These are phyloP conservation scores for Agrotis puta DNA, from an alignment of 2,888 invertebrate genomes.

Conservation along the genomic window DNA sequence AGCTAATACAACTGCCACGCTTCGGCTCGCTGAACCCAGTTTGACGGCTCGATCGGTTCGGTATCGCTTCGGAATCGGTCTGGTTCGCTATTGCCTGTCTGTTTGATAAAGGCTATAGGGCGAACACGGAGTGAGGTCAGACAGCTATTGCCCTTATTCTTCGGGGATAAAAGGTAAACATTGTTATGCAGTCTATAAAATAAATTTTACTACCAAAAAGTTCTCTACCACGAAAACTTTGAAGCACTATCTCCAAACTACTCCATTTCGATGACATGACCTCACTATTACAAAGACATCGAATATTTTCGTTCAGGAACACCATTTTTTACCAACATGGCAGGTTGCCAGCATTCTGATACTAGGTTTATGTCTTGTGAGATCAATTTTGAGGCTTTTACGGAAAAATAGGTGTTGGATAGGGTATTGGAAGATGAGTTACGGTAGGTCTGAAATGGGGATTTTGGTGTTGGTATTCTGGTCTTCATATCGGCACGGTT, in stretches of 20 bases:
- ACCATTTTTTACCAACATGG: conserved; percentile 61
- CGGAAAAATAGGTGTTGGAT: conserved; percentile 51
- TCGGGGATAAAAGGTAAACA: too few species aligned
- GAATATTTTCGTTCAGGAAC: conserved; percentile 48
- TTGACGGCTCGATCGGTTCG: too few species aligned
- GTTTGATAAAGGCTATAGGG: too few species aligned
- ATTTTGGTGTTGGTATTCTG: background rate
- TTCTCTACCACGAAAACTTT: background rate
- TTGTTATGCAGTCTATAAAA: too few species aligned
- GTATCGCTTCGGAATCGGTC: too few species aligned
- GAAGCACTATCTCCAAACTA: conserved; percentile 6
- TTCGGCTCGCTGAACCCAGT: too few species aligned
- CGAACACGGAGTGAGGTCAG: too few species aligned
- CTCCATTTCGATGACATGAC: conserved; percentile 11
- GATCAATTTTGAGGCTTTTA: conserved; percentile 56
- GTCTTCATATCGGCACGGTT: too few species aligned
- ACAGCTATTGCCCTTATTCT: too few species aligned
- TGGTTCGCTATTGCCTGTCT: too few species aligned
- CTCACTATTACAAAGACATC: conserved; percentile 42
- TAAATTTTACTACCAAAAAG: too few species aligned
- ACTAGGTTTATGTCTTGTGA: conserved; percentile 57
- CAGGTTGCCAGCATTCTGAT: conserved; percentile 54
- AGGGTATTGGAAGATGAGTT: conserved; percentile 25
- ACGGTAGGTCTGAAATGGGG: conserved; percentile 4
- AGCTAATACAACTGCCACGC: too few species aligned